Evolutionary conservation across 2,888 invertebrate species (phyloP), one percentile per base, ranked within the genome.

Genomic region (Heliconius aoede): DNA sequence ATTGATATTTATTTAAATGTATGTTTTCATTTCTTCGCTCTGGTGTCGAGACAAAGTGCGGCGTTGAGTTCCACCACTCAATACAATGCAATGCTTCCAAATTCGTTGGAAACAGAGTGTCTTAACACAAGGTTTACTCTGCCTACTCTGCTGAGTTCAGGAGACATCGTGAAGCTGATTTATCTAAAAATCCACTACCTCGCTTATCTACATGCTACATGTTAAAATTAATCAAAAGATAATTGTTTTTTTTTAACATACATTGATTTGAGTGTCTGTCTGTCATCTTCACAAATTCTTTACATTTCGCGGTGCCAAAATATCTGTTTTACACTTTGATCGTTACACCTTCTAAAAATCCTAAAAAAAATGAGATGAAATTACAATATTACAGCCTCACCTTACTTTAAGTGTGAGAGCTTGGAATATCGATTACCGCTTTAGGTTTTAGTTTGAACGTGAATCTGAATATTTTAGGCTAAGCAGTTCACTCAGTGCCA

Each of bases 371-470:
- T 24, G 24, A 65, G 1, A 8, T 24, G 24, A 15, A 65, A 36
- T 36, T 65, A 8, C 13, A 15, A 65, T 58, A 58, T 36, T 64
- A 64, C n/a, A 1, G 18, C 7, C 21, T 46, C 18, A 46, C 46
- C 18, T 46, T 46, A 46, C 46, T 46, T 64, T 24, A 36, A 36
- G n/a, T 36, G 13, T 36, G 36, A 13, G 21, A 62, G 64, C 36
- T 64, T 65, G 65, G 36, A 65, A 65, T 65, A 65, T 65, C 65
- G 65, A 65, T 65, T 65, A 65, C 65, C 65, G 65, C 65, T 65
- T 65, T 36, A 65, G 36, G 36, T 36, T 40, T 65, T 65, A 65
- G 65, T 24, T 65, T 65, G 36, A 36, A 65, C 36, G 65, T 65
- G 65, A 65, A 36, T 24, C 65, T 36, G 65, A 65, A 65, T 65